These are phyloP conservation scores for Sebastes schlegelii DNA, from an alignment of 2,113 vertebrate genomes.

Conservation along the genomic window DNA sequence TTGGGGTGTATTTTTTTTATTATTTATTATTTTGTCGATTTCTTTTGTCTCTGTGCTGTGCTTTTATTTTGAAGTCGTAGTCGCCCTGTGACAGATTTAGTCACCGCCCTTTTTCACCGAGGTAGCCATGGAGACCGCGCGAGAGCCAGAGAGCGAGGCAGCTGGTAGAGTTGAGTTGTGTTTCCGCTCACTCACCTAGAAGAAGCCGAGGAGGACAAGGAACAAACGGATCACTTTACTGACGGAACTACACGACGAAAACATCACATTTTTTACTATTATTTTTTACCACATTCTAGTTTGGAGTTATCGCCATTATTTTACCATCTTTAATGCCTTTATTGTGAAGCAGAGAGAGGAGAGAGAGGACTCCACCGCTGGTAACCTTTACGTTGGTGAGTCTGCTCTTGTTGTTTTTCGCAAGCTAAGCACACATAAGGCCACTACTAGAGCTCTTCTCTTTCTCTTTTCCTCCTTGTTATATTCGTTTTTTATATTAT, in stretches of 20 bases:
- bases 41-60: slow-evolving; percentile 53
- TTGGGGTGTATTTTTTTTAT: neutral
- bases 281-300: neutral
- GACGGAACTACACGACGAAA: slow-evolving; percentile 44
- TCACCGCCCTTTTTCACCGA: slow-evolving; percentile 62
- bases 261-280: slow-evolving; percentile 10
- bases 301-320: slow-evolving; percentile 23
- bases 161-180: slow-evolving; percentile 66
- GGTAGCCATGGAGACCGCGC: slow-evolving; percentile 83
- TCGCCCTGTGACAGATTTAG: slow-evolving; percentile 8
- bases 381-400: slow-evolving; percentile 82
- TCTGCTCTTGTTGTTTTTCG: slow-evolving; percentile 54
- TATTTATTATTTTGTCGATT: slow-evolving; percentile 3
- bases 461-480: neutral
- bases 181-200: slow-evolving; percentile 76
- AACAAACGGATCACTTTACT: slow-evolving; percentile 8
- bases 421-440: slow-evolving; percentile 68
- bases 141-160: slow-evolving; percentile 81
- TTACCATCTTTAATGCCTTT: slow-evolving; percentile 71
- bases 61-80: slow-evolving; percentile 68
- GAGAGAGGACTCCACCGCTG: slow-evolving; percentile 66
- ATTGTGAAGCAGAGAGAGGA: slow-evolving; percentile 75
- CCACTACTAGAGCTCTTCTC: slow-evolving; percentile 46
- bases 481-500: neutral
- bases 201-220: slow-evolving; percentile 58